Evolutionary conservation across 2,888 invertebrate species (phyloP).

Genomic region (Ormia ochracea): DNA sequence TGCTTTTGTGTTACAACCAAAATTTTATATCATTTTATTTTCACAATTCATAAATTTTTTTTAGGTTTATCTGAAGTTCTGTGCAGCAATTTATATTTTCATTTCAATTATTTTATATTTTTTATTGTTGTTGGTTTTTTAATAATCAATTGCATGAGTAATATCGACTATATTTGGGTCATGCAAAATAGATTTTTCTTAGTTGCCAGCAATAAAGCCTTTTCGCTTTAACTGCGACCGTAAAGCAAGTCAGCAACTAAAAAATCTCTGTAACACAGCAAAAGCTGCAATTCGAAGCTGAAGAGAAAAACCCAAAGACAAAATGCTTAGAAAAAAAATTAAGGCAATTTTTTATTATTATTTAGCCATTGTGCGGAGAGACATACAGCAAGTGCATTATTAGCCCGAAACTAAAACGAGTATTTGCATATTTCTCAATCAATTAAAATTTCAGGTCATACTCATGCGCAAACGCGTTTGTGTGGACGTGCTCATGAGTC

Average conservation of each 20-base stretch:
- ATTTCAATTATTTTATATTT: slow-evolving; percentile 25
- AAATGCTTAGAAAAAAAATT: slow-evolving; percentile 34
- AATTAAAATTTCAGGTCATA: slow-evolving; percentile 62
- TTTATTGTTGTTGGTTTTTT: slow-evolving; percentile 35
- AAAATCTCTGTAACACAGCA: slow-evolving; percentile 46
- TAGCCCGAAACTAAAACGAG: slow-evolving; percentile 51
- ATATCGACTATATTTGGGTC: slow-evolving; percentile 62
- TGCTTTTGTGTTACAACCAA: background rate
- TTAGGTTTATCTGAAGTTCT: background rate
- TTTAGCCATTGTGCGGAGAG: slow-evolving; percentile 37
- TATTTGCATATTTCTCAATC: slow-evolving; percentile 62
- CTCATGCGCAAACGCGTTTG: background rate
- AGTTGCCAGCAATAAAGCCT: background rate
- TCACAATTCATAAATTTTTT: background rate
- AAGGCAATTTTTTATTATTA: slow-evolving; percentile 44
- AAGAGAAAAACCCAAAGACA: background rate
- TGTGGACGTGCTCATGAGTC: background rate
- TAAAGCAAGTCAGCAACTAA: slow-evolving; percentile 18
- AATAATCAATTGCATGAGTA: slow-evolving; percentile 61
- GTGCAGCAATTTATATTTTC: slow-evolving; percentile 15
- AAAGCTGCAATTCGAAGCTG: slow-evolving; percentile 13
- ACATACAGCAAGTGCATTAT: slow-evolving; percentile 58
- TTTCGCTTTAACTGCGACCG: background rate
- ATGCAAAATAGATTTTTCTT: slow-evolving; percentile 56
- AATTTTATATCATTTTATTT: slow-evolving; percentile 3